Evolutionary conservation across 2,888 invertebrate species (phyloP).

Genomic region (Monoplex corrugatus): DNA sequence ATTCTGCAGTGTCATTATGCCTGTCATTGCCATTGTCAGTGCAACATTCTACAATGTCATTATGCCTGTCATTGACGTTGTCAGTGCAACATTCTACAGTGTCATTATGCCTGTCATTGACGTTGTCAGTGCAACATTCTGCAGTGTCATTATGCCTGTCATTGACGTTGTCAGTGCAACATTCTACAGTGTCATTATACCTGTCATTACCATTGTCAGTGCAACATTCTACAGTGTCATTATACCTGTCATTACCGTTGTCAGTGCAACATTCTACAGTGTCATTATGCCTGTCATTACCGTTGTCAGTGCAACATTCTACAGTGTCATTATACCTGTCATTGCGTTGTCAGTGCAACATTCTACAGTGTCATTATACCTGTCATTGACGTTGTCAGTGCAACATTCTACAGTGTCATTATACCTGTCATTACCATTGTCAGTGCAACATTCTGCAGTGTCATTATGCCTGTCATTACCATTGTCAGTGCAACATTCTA

Average conservation of each 20-base stretch:
- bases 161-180: neutral
- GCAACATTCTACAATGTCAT: too few relatives aligned
- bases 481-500: neutral
- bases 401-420: too few relatives aligned
- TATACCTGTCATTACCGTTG: too few relatives aligned
- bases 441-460: neutral
- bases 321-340: too few relatives aligned
- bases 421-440: too few relatives aligned
- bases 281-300: neutral
- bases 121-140: neutral
- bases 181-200: neutral
- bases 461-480: neutral
- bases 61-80: too few relatives aligned
- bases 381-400: neutral
- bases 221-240: too few relatives aligned
- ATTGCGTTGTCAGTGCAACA: neutral
- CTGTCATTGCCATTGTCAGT: neutral
- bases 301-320: neutral
- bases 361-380: neutral
- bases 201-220: neutral
- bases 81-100: neutral
- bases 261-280: neutral
- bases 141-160: too few relatives aligned
- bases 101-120: neutral
- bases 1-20: neutral